These are phyloP conservation scores for Oreonectes daqikongensis DNA, from an alignment of 2,797 vertebrate species.

Conservation along the genomic window DNA sequence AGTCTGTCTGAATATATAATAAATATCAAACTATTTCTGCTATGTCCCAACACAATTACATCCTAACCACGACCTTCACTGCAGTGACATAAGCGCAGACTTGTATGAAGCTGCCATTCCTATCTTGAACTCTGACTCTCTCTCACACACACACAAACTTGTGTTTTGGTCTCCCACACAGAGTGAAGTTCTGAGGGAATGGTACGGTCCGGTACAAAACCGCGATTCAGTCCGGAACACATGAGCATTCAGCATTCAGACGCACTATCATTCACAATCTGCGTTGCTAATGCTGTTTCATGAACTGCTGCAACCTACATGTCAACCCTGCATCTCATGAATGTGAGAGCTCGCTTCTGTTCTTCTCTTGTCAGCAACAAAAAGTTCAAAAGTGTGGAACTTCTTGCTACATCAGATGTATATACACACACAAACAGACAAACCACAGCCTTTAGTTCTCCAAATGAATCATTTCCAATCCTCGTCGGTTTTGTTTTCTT, in stretches of 20 bases:
- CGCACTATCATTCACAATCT: conserved; percentile 26
- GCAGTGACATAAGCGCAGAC: conserved; percentile 31
- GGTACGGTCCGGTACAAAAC: conserved; percentile 15
- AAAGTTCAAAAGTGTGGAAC: background rate
- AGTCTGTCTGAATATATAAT: conserved; percentile 41
- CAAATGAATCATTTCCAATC: background rate
- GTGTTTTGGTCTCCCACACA: conserved; percentile 41
- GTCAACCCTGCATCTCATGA: background rate
- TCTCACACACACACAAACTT: conserved; percentile 19
- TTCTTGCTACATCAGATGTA: background rate
- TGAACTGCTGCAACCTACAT: conserved; percentile 10
- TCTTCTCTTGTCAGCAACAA: conserved; percentile 7
- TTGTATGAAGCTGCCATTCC: conserved; percentile 2
- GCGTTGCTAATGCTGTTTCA: conserved; percentile 15
- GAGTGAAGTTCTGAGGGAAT: conserved; percentile 20
- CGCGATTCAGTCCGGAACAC: conserved; percentile 24
- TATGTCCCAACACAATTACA: conserved; percentile 42
- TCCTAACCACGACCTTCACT: conserved; percentile 48
- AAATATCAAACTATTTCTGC: conserved; percentile 37
- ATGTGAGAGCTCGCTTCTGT: background rate
- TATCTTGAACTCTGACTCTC: conserved; percentile 2
- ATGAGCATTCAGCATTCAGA: conserved; percentile 31
- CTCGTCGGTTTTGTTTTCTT: conserved; percentile 30
- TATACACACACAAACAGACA: background rate
- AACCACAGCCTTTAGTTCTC: background rate